These are phyloP conservation scores for Silurus lanzhouensis DNA, from an alignment of 2,797 vertebrate species.

Conservation along the genomic window DNA sequence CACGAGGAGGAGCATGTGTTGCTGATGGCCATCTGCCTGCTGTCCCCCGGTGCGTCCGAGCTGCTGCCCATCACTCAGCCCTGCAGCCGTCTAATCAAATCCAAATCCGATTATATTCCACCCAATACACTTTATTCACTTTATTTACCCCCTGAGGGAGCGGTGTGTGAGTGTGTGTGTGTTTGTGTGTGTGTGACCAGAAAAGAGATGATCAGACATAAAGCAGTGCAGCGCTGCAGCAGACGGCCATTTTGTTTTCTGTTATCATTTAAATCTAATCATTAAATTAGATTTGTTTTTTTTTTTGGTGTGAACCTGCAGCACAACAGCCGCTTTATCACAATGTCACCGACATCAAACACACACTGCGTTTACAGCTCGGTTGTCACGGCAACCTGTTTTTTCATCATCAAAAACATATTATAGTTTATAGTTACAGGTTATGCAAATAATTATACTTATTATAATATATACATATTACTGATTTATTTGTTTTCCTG, in stretches of 20 bases:
- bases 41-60: constrained; percentile 84
- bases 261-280: background rate
- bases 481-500: too few species aligned
- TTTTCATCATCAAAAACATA: too few species aligned
- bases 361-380: background rate
- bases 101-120: background rate
- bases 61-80: background rate
- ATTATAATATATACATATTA: too few species aligned
- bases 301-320: background rate
- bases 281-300: too few species aligned
- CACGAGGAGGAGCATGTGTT: constrained; percentile 88
- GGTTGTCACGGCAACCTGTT: background rate
- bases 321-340: background rate
- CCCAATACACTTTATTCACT: constrained; percentile 1
- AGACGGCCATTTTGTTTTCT: background rate
- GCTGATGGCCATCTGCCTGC: constrained; percentile 97
- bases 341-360: background rate
- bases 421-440: too few species aligned
- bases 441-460: too few species aligned
- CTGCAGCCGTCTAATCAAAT: constrained; percentile 1
- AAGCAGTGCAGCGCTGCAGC: background rate
- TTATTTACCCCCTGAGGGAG: too few species aligned
- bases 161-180: background rate
- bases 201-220: background rate
- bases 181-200: constrained; percentile 11